A percentile compares a stretch with the other conserved stretches of the same genome.
phyloP scores from a whole-genome alignment of 2,113 vertebrate species.

The Cyprinodon variegatus region DNA sequence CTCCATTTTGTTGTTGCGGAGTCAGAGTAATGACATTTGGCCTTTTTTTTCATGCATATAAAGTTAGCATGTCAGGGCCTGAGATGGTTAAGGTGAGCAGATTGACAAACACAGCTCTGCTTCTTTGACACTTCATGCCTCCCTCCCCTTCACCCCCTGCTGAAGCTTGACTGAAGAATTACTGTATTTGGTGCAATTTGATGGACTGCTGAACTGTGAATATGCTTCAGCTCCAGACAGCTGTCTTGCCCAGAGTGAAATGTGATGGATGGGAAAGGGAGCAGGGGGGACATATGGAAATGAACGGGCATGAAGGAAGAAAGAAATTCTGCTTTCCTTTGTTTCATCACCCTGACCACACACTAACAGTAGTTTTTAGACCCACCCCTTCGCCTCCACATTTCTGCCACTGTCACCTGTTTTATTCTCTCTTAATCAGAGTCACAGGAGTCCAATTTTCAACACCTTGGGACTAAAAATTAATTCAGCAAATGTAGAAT shows the following conservation, averaged over 20 bases:
- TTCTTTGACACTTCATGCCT: slow-evolving; percentile 39
- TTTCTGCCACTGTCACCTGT: not conserved
- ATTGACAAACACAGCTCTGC: slow-evolving; percentile 32
- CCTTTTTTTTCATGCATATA: slow-evolving; percentile 9
- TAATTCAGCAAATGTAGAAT: slow-evolving; percentile 15
- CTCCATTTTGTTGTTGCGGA: not conserved
- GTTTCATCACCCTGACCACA: slow-evolving; percentile 47
- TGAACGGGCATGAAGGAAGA: slow-evolving; percentile 55
- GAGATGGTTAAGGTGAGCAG: slow-evolving; percentile 23
- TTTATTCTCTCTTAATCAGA: slow-evolving; percentile 18
- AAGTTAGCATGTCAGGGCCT: not conserved
- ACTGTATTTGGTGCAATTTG: slow-evolving; percentile 79
- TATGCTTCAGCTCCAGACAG: slow-evolving; percentile 73
- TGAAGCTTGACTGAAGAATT: slow-evolving; percentile 70
- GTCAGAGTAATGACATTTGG: slow-evolving; percentile 10
- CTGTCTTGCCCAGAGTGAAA: slow-evolving; percentile 75
- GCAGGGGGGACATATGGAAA: slow-evolving; percentile 77
- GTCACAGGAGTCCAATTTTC: not conserved
- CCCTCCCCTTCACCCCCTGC: slow-evolving; percentile 21
- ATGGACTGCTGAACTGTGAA: slow-evolving; percentile 82
- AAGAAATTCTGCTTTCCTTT: slow-evolving; percentile 32
- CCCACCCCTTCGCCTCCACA: not conserved
- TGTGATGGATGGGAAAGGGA: slow-evolving; percentile 76
- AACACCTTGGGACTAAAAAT: not conserved
- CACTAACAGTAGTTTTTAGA: not conserved